Percentiles rank a stretch among this genome's conserved stretches.
Evolutionary conservation across 2,888 invertebrate species (phyloP).

Genomic region (Tricholauxania praeusta): DNA sequence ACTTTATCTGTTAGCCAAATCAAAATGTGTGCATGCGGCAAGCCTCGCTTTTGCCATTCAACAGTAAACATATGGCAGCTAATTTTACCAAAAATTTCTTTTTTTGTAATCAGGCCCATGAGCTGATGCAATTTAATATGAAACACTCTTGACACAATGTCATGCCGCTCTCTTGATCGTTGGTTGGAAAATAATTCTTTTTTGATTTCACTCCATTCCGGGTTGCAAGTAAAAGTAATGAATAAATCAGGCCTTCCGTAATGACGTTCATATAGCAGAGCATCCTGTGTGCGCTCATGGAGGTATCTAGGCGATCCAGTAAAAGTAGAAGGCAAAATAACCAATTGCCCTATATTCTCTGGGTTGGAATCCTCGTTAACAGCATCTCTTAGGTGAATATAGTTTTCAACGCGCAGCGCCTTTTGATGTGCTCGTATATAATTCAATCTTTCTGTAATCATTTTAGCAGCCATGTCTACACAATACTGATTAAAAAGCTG

Average conservation of each 20-base stretch:
- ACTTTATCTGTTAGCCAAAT: constrained; percentile 27
- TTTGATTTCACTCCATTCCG: constrained; percentile 23
- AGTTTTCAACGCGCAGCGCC: constrained; percentile 4
- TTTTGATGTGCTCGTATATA: constrained; percentile 23
- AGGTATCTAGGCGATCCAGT: background rate
- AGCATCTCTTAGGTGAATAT: constrained; percentile 7
- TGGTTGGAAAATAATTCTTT: constrained; percentile 20
- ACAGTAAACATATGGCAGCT: constrained; percentile 28
- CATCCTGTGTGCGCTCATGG: constrained; percentile 24
- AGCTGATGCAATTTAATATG: constrained; percentile 28
- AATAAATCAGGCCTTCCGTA: constrained; percentile 18
- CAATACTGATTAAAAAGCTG: constrained; percentile 12
- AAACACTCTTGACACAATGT: constrained; percentile 29
- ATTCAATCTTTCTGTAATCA: constrained; percentile 14
- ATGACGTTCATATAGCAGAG: constrained; percentile 23
- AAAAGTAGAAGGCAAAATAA: constrained; percentile 30
- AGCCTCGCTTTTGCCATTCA: constrained; percentile 16
- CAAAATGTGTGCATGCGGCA: constrained; percentile 36
- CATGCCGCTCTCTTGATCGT: constrained; percentile 28
- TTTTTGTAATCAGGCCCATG: constrained; percentile 30
- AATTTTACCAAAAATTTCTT: constrained; percentile 25
- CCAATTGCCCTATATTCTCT: constrained; percentile 16
- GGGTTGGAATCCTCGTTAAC: background rate
- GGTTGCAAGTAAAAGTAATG: constrained; percentile 29
- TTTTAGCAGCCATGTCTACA: constrained; percentile 19